Evolutionary conservation across 1,140 invertebrate species (phyloP).

Genomic region (Sycobia sp.): DNA sequence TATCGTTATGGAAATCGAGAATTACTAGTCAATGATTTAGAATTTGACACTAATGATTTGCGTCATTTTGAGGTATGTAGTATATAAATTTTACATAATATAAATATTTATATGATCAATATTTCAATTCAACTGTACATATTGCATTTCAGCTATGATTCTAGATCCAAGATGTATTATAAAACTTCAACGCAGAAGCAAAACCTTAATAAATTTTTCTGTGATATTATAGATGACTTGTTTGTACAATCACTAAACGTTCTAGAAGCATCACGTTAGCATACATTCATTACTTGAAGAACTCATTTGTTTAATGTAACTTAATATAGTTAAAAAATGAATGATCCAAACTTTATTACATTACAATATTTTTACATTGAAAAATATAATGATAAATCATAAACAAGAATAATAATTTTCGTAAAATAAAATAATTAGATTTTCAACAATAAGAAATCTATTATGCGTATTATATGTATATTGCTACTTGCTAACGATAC

Average conservation of each 20-base stretch:
- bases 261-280: conserved; percentile 4
- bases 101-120: neutral
- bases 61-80: conserved; percentile 56
- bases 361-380: too few relatives aligned
- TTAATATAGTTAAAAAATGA: too few relatives aligned
- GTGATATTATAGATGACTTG: conserved; percentile 44
- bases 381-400: too few relatives aligned
- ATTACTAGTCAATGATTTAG: conserved; percentile 57
- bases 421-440: too few relatives aligned
- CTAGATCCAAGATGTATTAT: neutral
- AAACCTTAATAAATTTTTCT: conserved; percentile 40
- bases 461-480: too few relatives aligned
- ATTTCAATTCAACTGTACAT: neutral
- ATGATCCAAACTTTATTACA: too few relatives aligned
- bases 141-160: conserved; percentile 40
- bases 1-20: conserved; percentile 56
- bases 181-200: conserved; percentile 1
- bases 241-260: conserved; percentile 20
- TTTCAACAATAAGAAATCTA: neutral
- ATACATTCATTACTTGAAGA: conserved; percentile 5
- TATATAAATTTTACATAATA: neutral
- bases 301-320: conserved; percentile 3
- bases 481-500: too few relatives aligned
- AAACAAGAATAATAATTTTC: too few relatives aligned
- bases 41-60: conserved; percentile 56